Conservation (phyloP, 2,113 vertebrate species). For the Leptocoma aspasia region DNA sequence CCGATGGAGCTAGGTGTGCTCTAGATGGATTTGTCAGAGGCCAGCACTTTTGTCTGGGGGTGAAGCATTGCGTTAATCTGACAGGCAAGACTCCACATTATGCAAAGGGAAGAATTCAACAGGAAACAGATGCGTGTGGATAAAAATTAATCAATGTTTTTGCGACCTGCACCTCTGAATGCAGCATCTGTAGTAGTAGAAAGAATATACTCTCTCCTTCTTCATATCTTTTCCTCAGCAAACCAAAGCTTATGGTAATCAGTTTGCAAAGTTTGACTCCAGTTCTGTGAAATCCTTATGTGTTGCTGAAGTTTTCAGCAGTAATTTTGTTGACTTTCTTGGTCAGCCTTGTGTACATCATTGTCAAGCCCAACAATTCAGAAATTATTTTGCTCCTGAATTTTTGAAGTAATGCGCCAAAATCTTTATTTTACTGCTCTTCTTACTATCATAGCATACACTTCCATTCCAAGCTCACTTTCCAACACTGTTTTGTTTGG, state of each 20-base stretch:
- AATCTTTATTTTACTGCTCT: neutral
- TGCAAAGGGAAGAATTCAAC: constrained; percentile 13
- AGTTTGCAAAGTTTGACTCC: neutral
- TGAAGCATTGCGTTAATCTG: neutral
- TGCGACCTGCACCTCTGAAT: neutral
- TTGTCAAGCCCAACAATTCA: neutral
- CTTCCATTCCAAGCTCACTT: neutral
- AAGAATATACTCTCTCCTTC: neutral
- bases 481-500: neutral
- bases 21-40: constrained; percentile 22
- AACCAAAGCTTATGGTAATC: neutral
- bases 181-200: neutral
- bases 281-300: neutral
- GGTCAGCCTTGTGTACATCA: neutral
- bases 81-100: constrained; percentile 16
- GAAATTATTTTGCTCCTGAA: neutral
- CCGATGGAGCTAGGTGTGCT: constrained; percentile 55
- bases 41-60: constrained; percentile 21
- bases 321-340: neutral
- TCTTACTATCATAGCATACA: neutral
- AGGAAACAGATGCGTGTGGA: neutral
- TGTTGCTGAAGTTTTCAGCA: neutral
- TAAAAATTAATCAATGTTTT: constrained; percentile 12
- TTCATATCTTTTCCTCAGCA: neutral
- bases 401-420: neutral